Conservation (phyloP, 2,888 invertebrate species). For the Biston stratarius region DNA sequence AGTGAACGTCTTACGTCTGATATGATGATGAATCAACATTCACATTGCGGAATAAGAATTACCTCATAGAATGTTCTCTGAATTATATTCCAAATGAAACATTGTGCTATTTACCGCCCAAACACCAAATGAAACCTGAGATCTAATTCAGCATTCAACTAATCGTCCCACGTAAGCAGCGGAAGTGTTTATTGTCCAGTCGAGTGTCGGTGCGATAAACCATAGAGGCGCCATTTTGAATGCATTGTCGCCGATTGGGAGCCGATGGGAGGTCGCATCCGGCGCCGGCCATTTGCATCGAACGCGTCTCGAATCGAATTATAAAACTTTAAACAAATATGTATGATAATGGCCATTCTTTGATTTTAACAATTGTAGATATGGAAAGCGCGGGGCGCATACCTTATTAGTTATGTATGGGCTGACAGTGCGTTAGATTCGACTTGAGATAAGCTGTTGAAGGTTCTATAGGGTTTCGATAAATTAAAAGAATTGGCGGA, state of each 20-base stretch:
- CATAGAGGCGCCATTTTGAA: conserved; percentile 78
- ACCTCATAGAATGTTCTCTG: too few species aligned
- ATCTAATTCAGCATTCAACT: conserved; percentile 48
- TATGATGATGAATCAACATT: too few species aligned
- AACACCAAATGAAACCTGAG: conserved; percentile 13
- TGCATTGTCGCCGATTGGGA: conserved; percentile 72
- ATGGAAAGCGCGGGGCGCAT: conserved; percentile 30
- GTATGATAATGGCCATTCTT: conserved; percentile 39
- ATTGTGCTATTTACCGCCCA: conserved; percentile 1
- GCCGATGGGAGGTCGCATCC: conserved; percentile 82
- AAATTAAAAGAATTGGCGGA: background rate
- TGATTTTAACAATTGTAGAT: conserved; percentile 42
- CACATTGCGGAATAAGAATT: too few species aligned
- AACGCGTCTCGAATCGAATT: conserved; percentile 77
- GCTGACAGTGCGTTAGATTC: conserved; percentile 15
- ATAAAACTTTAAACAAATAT: conserved; percentile 59
- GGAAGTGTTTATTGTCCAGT: conserved; percentile 64
- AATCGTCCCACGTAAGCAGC: conserved; percentile 72
- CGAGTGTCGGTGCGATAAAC: conserved; percentile 63
- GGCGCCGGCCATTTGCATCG: conserved; percentile 84
- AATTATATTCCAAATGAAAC: background rate
- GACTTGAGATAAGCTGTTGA: background rate
- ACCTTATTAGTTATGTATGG: conserved; percentile 19
- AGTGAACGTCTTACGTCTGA: too few species aligned
- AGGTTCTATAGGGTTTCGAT: background rate